Evolutionary conservation across 1,140 invertebrate species (phyloP), one percentile per base, ranked within the genome.

Genomic region (Panagrolaimus sp.): DNA sequence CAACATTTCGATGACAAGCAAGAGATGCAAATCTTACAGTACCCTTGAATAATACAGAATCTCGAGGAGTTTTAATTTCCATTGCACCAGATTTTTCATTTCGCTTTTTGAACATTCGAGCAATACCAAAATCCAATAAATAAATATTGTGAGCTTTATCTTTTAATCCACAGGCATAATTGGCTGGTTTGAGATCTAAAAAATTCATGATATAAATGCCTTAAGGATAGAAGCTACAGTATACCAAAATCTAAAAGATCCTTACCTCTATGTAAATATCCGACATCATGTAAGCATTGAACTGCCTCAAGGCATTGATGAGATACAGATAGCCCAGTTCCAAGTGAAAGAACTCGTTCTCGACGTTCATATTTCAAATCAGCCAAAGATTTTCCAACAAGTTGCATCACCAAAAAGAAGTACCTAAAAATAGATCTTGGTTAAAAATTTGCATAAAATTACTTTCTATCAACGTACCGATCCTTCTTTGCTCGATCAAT

Each of bases 21-120:
- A 69, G 24, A 6, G 68, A 44, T 9, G 68, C 68, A 43, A 44
- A 69, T 17, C 68, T 65, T n/a, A 69, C 68, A 44, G 68, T 69
- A 21, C 68, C 68, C 26, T 68, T 70, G 66, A 71, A 71, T 1
- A 26, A 26, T 14, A 71, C 66, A n/a, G 17, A 32, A 17, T 62
- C 67, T 28, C 67, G n/a, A 12, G 67, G 67, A 9, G 67, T 32
- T 62, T 63, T 58, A n/a, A 68, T 14, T 28, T 68, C 67, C 7
- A 32, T 68, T 9, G 67, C 62, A 46, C 73, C 64, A 68, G 78
- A 78, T n/a, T n/a, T n/a, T 1, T 68, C 24, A 52, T 7, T 52
- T 52, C 26, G 17, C 48, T 52, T 52, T 52, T 52, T 52, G 48
- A 43, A 67, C 21, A 24, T 24, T 43, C 68, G 68, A 4, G 63